Base-by-base conservation (phyloP, 2,888 invertebrate species). In the Coenonympha arcania region DNA sequence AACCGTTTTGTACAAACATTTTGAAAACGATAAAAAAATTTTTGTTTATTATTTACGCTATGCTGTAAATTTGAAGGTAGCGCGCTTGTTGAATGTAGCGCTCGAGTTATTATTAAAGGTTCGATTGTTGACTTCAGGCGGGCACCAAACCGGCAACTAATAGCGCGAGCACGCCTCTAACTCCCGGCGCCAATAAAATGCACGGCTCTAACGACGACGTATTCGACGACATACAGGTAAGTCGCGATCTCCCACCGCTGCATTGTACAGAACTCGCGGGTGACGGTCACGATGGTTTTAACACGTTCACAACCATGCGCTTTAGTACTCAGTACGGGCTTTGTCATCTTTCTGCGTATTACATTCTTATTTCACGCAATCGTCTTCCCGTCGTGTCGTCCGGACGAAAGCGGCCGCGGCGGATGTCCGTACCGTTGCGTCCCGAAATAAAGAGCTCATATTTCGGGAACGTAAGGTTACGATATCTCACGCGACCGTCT, bases 221-320 rank as follows among this genome's bases (percentile, higher is more conserved):
- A 16, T 87, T 85, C 73, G 66, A 66, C 54, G 86, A 85, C 55
- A 81, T 82, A 50, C 86, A 85, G 86, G 87, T 87, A 69, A 75
- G 70, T 56, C 56, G 39, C 46, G 51, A 50, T 47, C 46, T 52
- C 55, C 58, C 57, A 56, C 37, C 34, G 44, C 39, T 9, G 31
- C 31, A n/a, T n/a, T 57, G 57, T 60, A 59, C 59, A 57, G 57
- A 57, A 59, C 69, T 68, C 69, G 60, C 74, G 71, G 85, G 85
- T 85, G 84, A 75, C 72, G 85, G 84, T 74, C 65, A 63, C 50
- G 40, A 55, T 55, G 70, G 75, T 71, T 79, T n/a, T 84, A 81
- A 85, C 84, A 83, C 84, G 85, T 83, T 85, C 85, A 84, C 84
- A 81, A 80, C 71, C 70, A 74, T 65, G 76, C 79, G 57, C 56